A percentile compares a stretch with the other conserved stretches of the same genome.
Conservation (phyloP, 2,888 invertebrate species). For the Platerodrilus igneus region DNA sequence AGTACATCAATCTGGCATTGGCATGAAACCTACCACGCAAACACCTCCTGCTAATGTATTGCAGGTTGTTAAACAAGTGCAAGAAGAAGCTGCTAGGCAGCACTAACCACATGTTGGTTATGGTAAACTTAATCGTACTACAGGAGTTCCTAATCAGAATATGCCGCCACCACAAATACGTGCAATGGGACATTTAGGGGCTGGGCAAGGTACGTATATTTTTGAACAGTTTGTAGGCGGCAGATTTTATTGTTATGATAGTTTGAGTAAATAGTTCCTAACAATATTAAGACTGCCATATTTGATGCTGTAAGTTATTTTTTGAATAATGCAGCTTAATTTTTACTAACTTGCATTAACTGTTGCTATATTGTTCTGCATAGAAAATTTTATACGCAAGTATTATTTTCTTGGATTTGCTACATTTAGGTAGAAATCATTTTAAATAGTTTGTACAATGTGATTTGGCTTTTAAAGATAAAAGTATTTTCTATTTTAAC, state of each 20-base stretch:
- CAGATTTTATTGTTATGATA: background rate
- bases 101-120: constrained; percentile 66
- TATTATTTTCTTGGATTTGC: no score
- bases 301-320: no score
- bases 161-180: constrained; percentile 59
- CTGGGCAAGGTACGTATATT: constrained; percentile 47
- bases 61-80: constrained; percentile 64
- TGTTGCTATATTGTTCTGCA: no score
- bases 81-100: constrained; percentile 87
- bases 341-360: no score
- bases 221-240: constrained; percentile 21
- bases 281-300: no score
- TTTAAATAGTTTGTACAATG: no score
- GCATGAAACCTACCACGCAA: constrained; percentile 60
- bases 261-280: no score
- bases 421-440: no score
- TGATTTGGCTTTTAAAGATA: no score
- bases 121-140: constrained; percentile 49
- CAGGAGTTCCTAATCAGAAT: constrained; percentile 48
- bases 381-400: no score
- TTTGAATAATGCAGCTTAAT: no score
- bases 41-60: constrained; percentile 77
- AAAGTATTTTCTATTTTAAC: no score
- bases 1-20: constrained; percentile 44
- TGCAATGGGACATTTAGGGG: constrained; percentile 40